phyloP scores from a whole-genome alignment of 1,140 invertebrate genomes.

The Tigriopus japonicus region DNA sequence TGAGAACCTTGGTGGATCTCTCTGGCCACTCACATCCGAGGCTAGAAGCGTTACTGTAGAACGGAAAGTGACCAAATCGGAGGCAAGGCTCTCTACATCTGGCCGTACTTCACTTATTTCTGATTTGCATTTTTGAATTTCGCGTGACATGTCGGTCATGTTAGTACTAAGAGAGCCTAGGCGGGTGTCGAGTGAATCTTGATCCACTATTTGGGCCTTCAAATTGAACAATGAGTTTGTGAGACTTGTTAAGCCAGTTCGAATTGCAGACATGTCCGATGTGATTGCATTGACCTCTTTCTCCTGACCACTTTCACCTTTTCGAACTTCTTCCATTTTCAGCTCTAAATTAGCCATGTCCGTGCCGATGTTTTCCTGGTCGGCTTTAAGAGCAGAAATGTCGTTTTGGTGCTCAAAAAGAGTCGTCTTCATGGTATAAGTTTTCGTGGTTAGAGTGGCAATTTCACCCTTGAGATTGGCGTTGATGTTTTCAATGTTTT shows the following conservation, averaged over 20 bases:
- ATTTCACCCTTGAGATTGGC: background rate
- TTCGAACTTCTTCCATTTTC: background rate
- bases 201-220: background rate
- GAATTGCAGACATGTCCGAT: background rate
- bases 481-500: background rate
- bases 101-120: background rate
- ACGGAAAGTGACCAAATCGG: background rate
- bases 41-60: background rate
- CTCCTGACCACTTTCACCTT: background rate
- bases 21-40: background rate
- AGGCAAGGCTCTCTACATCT: background rate
- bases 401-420: background rate
- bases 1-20: slow-evolving; percentile 10
- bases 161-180: background rate
- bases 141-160: background rate
- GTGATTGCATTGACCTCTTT: background rate
- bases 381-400: background rate
- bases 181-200: background rate
- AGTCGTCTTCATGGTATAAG: background rate
- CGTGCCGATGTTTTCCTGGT: background rate
- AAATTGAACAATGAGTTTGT: background rate
- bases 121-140: background rate
- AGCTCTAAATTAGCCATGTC: background rate
- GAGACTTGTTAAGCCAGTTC: background rate
- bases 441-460: background rate